Conservation (phyloP, 2,888 invertebrate genomes). For the Syrista parreyssii region DNA sequence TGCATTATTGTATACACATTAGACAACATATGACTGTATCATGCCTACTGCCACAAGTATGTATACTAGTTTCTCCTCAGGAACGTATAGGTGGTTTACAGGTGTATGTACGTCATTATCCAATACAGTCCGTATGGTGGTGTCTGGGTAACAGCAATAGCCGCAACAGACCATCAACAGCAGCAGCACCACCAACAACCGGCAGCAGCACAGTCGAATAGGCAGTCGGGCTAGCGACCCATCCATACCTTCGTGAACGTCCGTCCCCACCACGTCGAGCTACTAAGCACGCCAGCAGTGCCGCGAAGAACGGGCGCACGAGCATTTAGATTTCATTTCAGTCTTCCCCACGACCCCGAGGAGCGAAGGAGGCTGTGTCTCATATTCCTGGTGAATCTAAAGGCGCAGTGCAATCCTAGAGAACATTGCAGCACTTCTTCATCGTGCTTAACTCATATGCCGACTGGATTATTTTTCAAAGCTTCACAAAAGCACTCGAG, state of each 20-base stretch:
- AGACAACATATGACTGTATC: conserved; percentile 22
- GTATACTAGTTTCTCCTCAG: neutral
- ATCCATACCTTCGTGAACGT: conserved; percentile 36
- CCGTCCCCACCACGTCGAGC: conserved; percentile 32
- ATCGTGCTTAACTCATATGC: neutral
- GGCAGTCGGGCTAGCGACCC: conserved; percentile 47
- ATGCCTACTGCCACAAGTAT: neutral
- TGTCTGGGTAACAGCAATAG: neutral
- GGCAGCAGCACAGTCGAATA: neutral
- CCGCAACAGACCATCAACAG: neutral
- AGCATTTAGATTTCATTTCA: conserved; percentile 51
- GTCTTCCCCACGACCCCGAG: conserved; percentile 50
- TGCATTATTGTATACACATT: conserved; percentile 35
- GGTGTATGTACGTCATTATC: neutral
- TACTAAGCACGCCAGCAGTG: conserved; percentile 26
- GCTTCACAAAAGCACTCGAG: neutral
- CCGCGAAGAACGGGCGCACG: conserved; percentile 47
- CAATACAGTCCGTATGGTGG: neutral
- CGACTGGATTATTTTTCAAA: neutral
- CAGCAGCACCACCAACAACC: neutral
- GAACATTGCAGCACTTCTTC: neutral
- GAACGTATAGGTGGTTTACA: neutral
- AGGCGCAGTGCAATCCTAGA: neutral
- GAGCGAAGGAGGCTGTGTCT: neutral
- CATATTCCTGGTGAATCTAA: neutral